These are phyloP conservation scores for Dorcus parallelipipedus DNA, from an alignment of 2,888 invertebrate species.

Conservation along the genomic window DNA sequence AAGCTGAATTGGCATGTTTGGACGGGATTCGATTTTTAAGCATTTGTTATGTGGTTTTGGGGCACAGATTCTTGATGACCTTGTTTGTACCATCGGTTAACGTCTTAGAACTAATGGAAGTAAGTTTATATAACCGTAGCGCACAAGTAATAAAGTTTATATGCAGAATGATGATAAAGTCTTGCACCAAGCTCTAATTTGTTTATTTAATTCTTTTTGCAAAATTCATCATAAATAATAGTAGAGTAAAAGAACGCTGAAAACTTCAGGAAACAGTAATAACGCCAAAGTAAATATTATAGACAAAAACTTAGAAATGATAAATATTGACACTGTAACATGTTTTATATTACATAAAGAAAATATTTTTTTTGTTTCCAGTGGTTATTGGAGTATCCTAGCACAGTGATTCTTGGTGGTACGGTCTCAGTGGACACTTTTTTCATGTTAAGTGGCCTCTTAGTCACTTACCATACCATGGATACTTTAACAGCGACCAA, in stretches of 20 bases:
- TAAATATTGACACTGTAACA: not conserved
- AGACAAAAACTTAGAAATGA: too few relatives aligned
- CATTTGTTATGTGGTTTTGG: conserved; percentile 50
- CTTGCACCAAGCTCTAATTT: too few relatives aligned
- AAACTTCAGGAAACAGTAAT: too few relatives aligned
- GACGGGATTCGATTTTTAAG: conserved; percentile 54
- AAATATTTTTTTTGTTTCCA: conserved; percentile 29
- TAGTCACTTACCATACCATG: conserved; percentile 46
- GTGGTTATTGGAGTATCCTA: conserved; percentile 43
- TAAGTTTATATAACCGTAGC: conserved; percentile 24
- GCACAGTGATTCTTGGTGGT: conserved; percentile 45
- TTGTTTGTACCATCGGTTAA: conserved; percentile 42
- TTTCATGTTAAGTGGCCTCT: conserved; percentile 48
- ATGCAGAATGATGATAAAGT: too few relatives aligned
- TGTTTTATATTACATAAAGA: not conserved
- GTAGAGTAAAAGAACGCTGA: too few relatives aligned
- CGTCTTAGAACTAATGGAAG: conserved; percentile 41
- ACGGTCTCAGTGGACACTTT: conserved; percentile 51
- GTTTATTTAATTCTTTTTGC: too few relatives aligned
- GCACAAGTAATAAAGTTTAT: too few relatives aligned
- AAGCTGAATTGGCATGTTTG: conserved; percentile 37
- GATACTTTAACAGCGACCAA: conserved; percentile 35
- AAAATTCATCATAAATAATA: too few relatives aligned
- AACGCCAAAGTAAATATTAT: too few relatives aligned
- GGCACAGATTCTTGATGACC: conserved; percentile 46